phyloP scores from a whole-genome alignment of 1,140 invertebrate genomes.

The Dreissena polymorpha region DNA sequence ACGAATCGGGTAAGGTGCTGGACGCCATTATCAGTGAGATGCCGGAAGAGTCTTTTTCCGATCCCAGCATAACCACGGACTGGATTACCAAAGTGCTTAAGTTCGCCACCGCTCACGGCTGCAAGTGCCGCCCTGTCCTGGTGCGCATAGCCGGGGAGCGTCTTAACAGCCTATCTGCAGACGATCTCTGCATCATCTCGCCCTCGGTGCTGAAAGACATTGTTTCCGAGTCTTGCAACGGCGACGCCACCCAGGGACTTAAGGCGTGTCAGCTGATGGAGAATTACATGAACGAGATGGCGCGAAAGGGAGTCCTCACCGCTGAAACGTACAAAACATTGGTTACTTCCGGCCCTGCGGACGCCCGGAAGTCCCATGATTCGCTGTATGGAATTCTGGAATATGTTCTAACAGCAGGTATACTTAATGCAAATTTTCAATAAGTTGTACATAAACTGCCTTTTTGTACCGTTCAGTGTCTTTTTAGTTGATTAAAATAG shows the following conservation, averaged over 20 bases:
- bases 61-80: conserved; percentile 69
- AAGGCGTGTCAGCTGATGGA: conserved; percentile 71
- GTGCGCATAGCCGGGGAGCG: conserved; percentile 70
- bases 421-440: not conserved
- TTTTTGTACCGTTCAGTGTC: not conserved
- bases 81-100: conserved; percentile 73
- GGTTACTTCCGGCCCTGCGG: conserved; percentile 68
- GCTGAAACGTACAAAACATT: conserved; percentile 74
- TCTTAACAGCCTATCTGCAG: conserved; percentile 67
- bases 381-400: conserved; percentile 73
- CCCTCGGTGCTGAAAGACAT: conserved; percentile 74
- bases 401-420: conserved; percentile 74
- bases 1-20: conserved; percentile 63
- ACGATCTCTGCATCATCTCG: conserved; percentile 71
- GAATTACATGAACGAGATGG: conserved; percentile 73
- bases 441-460: not conserved
- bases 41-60: conserved; percentile 69
- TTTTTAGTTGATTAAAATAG: not conserved
- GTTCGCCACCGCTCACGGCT: conserved; percentile 67
- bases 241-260: conserved; percentile 60
- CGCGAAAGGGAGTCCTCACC: conserved; percentile 71
- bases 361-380: conserved; percentile 71
- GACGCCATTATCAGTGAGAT: conserved; percentile 69
- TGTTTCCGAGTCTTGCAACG: conserved; percentile 62
- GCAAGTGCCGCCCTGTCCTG: conserved; percentile 67